Evolutionary conservation across 2,113 vertebrate genomes (phyloP).

Genomic region (Corythornis vintsioides): DNA sequence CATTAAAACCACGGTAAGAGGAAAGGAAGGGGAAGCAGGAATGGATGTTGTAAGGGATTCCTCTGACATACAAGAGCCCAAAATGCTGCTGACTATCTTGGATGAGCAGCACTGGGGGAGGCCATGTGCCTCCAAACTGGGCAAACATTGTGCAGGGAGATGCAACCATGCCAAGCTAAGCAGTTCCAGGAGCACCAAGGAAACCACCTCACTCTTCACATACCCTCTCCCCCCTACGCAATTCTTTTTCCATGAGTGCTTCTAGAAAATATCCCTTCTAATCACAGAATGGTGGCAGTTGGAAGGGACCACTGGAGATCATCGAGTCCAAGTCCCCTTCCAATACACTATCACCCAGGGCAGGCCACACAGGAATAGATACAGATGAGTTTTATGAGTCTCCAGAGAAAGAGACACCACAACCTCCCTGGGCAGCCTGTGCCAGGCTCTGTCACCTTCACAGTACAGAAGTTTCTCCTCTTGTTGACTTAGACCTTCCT

Average conservation of each 20-base stretch:
- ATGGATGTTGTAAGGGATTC: not conserved
- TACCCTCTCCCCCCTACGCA: too few relatives aligned
- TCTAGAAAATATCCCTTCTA: not conserved
- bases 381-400: too few relatives aligned
- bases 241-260: not conserved
- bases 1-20: not conserved
- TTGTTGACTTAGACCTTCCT: too few relatives aligned
- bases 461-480: too few relatives aligned
- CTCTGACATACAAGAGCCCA: not conserved
- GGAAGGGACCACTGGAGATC: too few relatives aligned
- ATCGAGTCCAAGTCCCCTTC: too few relatives aligned
- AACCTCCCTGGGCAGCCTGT: too few relatives aligned
- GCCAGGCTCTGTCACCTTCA: too few relatives aligned
- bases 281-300: too few relatives aligned
- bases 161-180: fast-evolving
- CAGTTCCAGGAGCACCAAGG: not conserved
- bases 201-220: not conserved
- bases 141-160: not conserved
- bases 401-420: too few relatives aligned
- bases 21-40: not conserved
- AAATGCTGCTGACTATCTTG: fast-evolving
- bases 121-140: fast-evolving
- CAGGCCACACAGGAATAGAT: too few relatives aligned
- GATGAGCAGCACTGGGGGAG: not conserved
- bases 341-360: too few relatives aligned